These are phyloP conservation scores for Gallinago nigripennis DNA, from an alignment of 2,797 vertebrate genomes.

Conservation along the genomic window DNA sequence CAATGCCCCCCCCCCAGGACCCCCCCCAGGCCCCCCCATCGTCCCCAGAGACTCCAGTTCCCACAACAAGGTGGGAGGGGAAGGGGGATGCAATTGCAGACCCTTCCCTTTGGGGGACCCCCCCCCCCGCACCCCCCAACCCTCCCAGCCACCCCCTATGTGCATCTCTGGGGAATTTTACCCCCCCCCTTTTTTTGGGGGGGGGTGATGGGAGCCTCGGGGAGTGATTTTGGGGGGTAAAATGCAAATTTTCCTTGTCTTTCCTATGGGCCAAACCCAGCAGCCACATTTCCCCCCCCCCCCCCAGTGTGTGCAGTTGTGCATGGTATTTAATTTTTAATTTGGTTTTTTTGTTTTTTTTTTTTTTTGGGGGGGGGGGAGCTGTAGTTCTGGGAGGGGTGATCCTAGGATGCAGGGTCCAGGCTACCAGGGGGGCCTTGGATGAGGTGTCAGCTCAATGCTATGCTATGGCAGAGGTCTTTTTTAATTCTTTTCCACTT, in stretches of 20 bases:
- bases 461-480: rapidly evolving
- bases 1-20: neutral
- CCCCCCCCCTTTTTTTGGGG: too few relatives aligned
- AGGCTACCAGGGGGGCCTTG: too few relatives aligned
- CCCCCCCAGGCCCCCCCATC: rapidly evolving
- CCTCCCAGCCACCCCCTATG: neutral
- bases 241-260: neutral
- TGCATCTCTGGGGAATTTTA: neutral
- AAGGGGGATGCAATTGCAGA: neutral
- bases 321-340: constrained; percentile 50
- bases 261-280: constrained; percentile 4
- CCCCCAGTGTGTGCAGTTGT: neutral
- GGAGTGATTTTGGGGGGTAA: neutral
- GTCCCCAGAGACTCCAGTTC: neutral
- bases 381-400: neutral
- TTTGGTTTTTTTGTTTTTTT: too few relatives aligned
- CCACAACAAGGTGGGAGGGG: rapidly evolving
- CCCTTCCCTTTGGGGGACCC: neutral
- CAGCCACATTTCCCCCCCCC: neutral
- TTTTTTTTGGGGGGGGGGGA: too few relatives aligned
- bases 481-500: neutral
- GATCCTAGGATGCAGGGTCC: neutral
- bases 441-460: neutral
- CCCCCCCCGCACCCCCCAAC: neutral
- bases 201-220: too few relatives aligned